phyloP scores from a whole-genome alignment of 1,140 invertebrate species.

The Drosophila melanica region DNA sequence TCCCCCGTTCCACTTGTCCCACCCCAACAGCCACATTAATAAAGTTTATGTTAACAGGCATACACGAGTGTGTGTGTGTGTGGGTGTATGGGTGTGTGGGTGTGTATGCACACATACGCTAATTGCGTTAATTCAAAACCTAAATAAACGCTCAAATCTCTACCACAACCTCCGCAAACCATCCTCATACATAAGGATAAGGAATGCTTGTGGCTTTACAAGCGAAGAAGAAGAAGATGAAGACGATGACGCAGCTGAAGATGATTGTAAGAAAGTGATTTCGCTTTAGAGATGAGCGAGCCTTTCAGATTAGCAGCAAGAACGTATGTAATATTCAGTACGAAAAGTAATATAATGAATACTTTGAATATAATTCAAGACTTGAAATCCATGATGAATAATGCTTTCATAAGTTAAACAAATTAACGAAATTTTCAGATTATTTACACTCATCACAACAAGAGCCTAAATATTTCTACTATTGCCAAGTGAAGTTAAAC shows the following conservation, averaged over 20 bases:
- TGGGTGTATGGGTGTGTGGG: conserved; percentile 11
- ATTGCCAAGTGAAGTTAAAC: too few relatives aligned
- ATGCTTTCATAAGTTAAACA: too few relatives aligned
- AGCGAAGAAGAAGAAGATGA: too few relatives aligned
- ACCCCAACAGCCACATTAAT: conserved; percentile 25
- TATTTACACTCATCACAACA: too few relatives aligned
- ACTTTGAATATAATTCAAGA: too few relatives aligned
- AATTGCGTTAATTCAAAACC: conserved; percentile 76
- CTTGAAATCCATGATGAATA: too few relatives aligned
- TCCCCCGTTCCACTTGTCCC: neutral
- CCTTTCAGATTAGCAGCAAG: too few relatives aligned
- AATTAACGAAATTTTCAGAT: too few relatives aligned
- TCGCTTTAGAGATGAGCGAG: neutral
- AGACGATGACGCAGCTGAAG: neutral
- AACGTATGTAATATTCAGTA: too few relatives aligned
- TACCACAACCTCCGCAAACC: neutral
- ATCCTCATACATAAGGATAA: neutral
- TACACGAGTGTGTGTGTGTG: neutral
- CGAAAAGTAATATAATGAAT: too few relatives aligned
- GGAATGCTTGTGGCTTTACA: neutral
- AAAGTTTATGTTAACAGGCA: conserved; percentile 23
- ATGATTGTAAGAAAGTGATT: neutral
- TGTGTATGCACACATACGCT: conserved; percentile 43
- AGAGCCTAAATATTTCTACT: too few relatives aligned
- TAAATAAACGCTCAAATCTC: conserved; percentile 58